Conservation (phyloP, 2,113 vertebrate genomes). For the Rafetus swinhoei region DNA sequence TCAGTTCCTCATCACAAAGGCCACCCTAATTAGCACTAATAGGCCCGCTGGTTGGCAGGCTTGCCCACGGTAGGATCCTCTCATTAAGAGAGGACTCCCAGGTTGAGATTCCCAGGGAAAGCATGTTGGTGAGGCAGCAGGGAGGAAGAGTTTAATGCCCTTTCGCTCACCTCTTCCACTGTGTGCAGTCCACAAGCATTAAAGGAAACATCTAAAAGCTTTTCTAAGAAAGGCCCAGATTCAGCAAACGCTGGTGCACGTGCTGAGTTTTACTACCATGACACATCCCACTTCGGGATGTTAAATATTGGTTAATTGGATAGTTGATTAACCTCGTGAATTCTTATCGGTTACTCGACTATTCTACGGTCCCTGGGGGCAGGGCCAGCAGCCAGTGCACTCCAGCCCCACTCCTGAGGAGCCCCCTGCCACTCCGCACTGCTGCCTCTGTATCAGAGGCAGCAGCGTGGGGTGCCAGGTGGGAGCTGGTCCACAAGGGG, state of each 20-base stretch:
- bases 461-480: no score
- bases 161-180: background rate
- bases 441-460: no score
- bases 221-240: background rate
- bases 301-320: no score
- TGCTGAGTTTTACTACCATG: background rate
- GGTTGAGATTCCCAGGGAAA: background rate
- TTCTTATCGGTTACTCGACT: no score
- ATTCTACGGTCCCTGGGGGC: no score
- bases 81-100: background rate
- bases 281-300: background rate
- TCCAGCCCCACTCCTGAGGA: no score
- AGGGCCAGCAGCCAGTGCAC: no score
- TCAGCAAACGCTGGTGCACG: background rate
- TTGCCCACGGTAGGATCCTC: fast-evolving
- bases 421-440: no score
- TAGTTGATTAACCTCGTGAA: no score
- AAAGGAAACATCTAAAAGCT: background rate
- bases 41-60: background rate
- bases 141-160: background rate
- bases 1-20: background rate
- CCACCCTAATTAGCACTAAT: fast-evolving
- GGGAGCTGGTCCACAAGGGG: no score
- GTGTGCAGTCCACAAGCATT: background rate
- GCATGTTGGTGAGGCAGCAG: background rate